Base-by-base conservation (phyloP, 1,140 invertebrate species). In the Drosophila pallidifrons region DNA sequence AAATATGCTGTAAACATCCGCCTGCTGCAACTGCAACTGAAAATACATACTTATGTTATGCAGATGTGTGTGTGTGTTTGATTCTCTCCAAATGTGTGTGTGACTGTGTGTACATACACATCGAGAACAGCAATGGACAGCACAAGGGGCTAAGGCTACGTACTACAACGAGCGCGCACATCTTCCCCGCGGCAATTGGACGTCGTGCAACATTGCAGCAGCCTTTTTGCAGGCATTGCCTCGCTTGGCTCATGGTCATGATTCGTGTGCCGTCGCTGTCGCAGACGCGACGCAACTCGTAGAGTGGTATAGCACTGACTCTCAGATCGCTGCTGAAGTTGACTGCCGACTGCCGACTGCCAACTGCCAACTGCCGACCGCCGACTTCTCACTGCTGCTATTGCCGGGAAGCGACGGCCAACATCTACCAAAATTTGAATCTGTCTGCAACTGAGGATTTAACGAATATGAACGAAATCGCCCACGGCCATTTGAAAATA, bases 21-120 rank as follows among this genome's bases (percentile, higher is more conserved):
- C 88, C 83, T 91, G 89, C 89, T 91, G 88, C 88, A 91, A 82
- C 89, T 91, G 88, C 88, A 91, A 81, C 83, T 88, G 83, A 88
- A 85, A 89, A 88, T 79, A 80, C 83, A 77, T 71, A 81, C 75
- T 71, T 68, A 68, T 45, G 61, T 57, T 68, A 68, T 45, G 61
- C 51, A 71, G 13, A 57, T 51, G 13, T 11, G 7, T 55, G 30
- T 54, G n/a, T 32, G 20, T 25, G 7, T 49, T 1, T 35, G 32
- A 10, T 10, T 25, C 20, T 25, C 20, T 49, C 10, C 15, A 3
- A 16, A 3, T 51, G 10, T 51, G 15, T 52, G 49, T 52, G 49
- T 16, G 32, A 20, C 10, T 57, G 35, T 57, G 15, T 11, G 30
- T 55, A 4, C 15, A n/a, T 38, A 25, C 16, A 57, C 10, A 25